A percentile compares a stretch with the other conserved stretches of the same genome.
phyloP scores from a whole-genome alignment of 2,113 vertebrate species.

The Proteles cristata region DNA sequence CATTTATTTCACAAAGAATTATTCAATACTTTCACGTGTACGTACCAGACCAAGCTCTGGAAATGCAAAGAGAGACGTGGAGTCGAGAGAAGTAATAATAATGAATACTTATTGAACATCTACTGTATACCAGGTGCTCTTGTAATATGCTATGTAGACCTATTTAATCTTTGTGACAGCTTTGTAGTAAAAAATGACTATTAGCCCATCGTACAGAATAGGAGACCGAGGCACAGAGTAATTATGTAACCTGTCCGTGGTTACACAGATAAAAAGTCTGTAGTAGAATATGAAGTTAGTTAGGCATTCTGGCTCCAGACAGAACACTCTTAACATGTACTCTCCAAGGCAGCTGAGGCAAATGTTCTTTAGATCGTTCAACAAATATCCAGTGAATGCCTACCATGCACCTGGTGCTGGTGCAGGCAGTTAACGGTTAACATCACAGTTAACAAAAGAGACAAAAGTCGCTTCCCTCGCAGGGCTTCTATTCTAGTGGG shows the following conservation, averaged over 20 bases:
- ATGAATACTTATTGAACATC: background rate
- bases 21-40: background rate
- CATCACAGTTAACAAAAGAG: background rate
- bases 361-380: background rate
- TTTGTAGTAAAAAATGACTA: background rate
- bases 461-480: background rate
- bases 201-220: background rate
- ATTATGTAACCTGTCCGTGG: background rate
- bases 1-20: slow-evolving; percentile 1
- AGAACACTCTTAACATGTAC: background rate
- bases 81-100: background rate
- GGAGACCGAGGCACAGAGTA: background rate
- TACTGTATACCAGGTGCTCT: background rate
- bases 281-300: background rate
- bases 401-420: background rate
- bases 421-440: background rate
- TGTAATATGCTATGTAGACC: background rate
- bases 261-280: background rate
- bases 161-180: background rate
- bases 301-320: background rate
- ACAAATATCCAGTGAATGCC: background rate
- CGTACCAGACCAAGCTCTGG: background rate
- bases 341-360: background rate
- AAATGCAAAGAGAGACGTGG: background rate
- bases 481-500: background rate